These are phyloP conservation scores for Danionella dracula DNA, from an alignment of 2,797 vertebrate species.

Conservation along the genomic window DNA sequence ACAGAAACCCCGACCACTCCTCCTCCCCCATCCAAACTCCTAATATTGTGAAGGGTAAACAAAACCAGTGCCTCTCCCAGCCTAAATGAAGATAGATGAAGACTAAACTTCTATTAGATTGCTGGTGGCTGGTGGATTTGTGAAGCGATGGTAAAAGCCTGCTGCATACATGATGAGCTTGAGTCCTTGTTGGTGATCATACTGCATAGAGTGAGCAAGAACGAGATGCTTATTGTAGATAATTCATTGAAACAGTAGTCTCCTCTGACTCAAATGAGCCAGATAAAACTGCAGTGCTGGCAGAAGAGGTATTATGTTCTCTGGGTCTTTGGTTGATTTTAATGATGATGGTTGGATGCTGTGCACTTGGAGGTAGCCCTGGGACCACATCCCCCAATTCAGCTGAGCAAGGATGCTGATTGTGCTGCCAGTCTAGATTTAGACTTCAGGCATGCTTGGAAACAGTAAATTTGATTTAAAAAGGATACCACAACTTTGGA, in stretches of 20 bases:
- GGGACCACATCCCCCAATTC: conserved; percentile 38
- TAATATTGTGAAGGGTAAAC: conserved; percentile 59
- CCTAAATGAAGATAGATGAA: conserved; percentile 64
- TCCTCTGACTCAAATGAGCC: conserved; percentile 57
- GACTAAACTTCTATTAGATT: conserved; percentile 53
- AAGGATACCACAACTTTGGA: too few species aligned
- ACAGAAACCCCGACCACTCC: conserved; percentile 48
- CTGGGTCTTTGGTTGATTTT: conserved; percentile 43
- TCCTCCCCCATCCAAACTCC: conserved; percentile 24
- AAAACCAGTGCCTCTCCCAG: conserved; percentile 50
- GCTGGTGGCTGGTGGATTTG: conserved; percentile 48
- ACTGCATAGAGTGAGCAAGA: conserved; percentile 7
- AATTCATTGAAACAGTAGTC: conserved; percentile 53
- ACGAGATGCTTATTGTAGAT: conserved; percentile 50
- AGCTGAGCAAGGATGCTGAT: conserved; percentile 35
- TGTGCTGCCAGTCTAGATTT: conserved; percentile 37
- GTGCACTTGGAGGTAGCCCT: conserved; percentile 61
- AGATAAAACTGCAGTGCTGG: conserved; percentile 63
- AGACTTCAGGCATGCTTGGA: conserved; percentile 27
- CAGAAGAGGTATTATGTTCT: conserved; percentile 66
- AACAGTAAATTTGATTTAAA: conserved; percentile 12
- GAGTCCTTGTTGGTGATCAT: neutral
- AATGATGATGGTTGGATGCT: conserved; percentile 70
- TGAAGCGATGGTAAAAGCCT: conserved; percentile 33
- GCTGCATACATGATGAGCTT: conserved; percentile 29